Percentiles rank a stretch among this genome's conserved stretches.
These are phyloP conservation scores for Empis livida DNA, from an alignment of 2,888 invertebrate genomes.

Conservation along the genomic window DNA sequence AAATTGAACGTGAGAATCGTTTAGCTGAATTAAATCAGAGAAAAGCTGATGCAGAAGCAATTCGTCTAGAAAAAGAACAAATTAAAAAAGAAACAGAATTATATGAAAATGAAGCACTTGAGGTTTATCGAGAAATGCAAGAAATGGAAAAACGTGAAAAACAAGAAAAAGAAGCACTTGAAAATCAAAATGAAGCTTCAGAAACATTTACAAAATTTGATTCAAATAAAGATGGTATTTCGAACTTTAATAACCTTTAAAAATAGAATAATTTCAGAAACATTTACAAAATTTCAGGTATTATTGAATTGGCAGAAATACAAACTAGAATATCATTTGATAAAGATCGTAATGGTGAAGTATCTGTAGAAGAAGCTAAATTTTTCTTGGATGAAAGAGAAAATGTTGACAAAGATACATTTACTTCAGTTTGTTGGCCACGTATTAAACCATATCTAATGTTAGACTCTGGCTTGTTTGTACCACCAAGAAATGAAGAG, in stretches of 20 bases:
- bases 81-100: conserved; percentile 60
- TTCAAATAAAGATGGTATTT: conserved; percentile 65
- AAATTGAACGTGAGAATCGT: conserved; percentile 57
- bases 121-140: conserved; percentile 58
- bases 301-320: conserved; percentile 54
- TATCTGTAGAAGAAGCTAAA: conserved; percentile 76
- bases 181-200: conserved; percentile 48
- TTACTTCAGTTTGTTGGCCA: conserved; percentile 58
- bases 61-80: conserved; percentile 62
- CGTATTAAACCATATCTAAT: conserved; percentile 65
- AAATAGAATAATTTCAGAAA: too few relatives aligned
- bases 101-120: conserved; percentile 60
- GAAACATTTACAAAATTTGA: conserved; percentile 69
- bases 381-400: conserved; percentile 57
- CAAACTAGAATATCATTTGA: conserved; percentile 69
- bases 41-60: conserved; percentile 61
- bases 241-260: too few relatives aligned
- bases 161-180: conserved; percentile 44
- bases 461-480: conserved; percentile 59
- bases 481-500: conserved; percentile 37
- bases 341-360: conserved; percentile 75
- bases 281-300: conserved; percentile 69
- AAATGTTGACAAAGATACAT: conserved; percentile 53
- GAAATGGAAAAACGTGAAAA: conserved; percentile 47
- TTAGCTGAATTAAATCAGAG: conserved; percentile 57